Conservation (phyloP, 2,113 vertebrate genomes). For the Bagarius yarrelli region DNA sequence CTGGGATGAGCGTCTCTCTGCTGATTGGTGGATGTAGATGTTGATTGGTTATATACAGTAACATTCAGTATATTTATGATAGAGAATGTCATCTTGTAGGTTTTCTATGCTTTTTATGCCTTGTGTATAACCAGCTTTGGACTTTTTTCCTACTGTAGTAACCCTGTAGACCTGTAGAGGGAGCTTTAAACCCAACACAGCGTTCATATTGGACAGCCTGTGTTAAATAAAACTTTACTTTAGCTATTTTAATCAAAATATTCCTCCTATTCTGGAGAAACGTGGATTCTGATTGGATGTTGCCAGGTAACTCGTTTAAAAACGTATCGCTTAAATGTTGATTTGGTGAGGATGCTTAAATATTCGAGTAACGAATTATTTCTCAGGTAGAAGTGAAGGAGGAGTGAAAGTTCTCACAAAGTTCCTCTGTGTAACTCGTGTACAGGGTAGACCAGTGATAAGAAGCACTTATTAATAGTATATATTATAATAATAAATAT, state of each 20-base stretch:
- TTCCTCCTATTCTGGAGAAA: conserved; percentile 26
- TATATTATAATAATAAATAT: not conserved
- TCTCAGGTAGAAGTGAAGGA: conserved; percentile 26
- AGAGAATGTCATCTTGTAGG: conserved; percentile 32
- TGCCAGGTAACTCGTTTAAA: conserved; percentile 44
- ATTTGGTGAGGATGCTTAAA: conserved; percentile 26
- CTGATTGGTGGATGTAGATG: conserved; percentile 49
- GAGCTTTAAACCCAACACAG: conserved; percentile 43
- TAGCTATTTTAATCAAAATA: conserved; percentile 32
- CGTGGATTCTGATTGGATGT: conserved; percentile 30
- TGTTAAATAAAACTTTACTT: conserved; percentile 23
- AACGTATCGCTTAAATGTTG: conserved; percentile 36
- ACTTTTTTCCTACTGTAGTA: conserved; percentile 43
- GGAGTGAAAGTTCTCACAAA: not conserved
- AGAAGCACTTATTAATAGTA: not conserved
- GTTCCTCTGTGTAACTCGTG: conserved; percentile 19
- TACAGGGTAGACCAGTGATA: conserved; percentile 18
- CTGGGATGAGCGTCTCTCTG: conserved; percentile 51
- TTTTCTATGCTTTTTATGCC: conserved; percentile 39
- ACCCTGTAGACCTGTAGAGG: conserved; percentile 45
- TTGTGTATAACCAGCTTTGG: not conserved
- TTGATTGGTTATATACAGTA: conserved; percentile 26
- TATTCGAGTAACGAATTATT: conserved; percentile 20
- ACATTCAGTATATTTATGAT: conserved; percentile 44
- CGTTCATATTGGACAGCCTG: conserved; percentile 52